A percentile compares a stretch with the other conserved stretches of the same genome.
Conservation (phyloP, 1,140 invertebrate genomes). For the Glossosoma conforme region DNA sequence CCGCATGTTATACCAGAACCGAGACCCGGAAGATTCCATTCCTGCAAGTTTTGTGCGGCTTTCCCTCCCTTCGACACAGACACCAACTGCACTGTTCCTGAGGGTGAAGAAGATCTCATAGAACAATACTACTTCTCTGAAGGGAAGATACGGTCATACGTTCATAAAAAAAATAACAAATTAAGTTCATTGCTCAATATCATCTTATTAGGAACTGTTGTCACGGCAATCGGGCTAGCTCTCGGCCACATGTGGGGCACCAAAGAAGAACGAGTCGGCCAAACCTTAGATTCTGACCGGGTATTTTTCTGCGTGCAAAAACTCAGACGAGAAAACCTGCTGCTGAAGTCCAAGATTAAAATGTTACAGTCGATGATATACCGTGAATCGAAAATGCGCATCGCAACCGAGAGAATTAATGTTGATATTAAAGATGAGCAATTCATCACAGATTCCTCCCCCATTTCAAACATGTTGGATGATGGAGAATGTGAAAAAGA, state of each 20-base stretch:
- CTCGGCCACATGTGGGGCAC: conserved; percentile 49
- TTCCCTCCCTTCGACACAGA: conserved; percentile 3
- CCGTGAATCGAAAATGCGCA: no score
- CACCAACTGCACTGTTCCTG: conserved; percentile 31
- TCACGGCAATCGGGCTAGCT: conserved; percentile 44
- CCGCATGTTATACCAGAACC: no score
- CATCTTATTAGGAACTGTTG: conserved; percentile 44
- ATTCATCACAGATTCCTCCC: no score
- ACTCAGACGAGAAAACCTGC: conserved; percentile 47
- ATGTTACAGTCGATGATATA: conserved; percentile 14
- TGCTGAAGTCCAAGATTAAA: conserved; percentile 33
- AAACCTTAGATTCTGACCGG: conserved; percentile 36
- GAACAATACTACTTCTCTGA: conserved; percentile 33
- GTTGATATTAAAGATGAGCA: no score
- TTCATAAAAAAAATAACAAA: conserved; percentile 46
- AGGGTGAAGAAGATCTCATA: conserved; percentile 30
- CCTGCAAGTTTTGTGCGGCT: no score
- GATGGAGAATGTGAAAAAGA: no score
- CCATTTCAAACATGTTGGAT: no score
- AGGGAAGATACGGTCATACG: conserved; percentile 45
- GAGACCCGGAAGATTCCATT: no score
- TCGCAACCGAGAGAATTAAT: no score
- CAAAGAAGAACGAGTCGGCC: conserved; percentile 42
- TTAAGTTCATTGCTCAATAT: conserved; percentile 45
- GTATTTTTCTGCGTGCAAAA: no score